A percentile compares a stretch with the other conserved stretches of the same genome.
Conservation (phyloP, 2,113 vertebrate species). For the Merops nubicus region DNA sequence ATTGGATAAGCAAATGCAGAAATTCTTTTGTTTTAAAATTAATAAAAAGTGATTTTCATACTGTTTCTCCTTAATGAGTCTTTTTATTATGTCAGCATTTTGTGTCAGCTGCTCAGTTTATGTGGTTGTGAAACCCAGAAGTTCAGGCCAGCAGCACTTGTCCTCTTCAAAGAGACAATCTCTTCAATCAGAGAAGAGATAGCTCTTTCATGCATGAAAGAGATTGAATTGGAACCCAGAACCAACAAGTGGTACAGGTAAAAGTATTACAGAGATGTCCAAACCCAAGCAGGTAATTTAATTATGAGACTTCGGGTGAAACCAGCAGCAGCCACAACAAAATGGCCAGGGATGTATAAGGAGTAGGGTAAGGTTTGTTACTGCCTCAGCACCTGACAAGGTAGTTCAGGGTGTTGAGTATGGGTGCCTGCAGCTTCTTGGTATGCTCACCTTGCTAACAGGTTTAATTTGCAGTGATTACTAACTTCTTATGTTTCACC, state of each 20-base stretch:
- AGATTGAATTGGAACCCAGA: neutral
- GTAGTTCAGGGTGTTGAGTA: neutral
- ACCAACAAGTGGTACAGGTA: neutral
- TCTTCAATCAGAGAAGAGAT: too few species aligned
- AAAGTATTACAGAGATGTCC: too few species aligned
- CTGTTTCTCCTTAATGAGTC: neutral
- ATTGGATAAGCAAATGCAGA: neutral
- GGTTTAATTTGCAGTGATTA: neutral
- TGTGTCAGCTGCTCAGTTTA: neutral
- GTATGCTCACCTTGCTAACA: neutral
- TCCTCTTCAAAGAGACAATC: neutral
- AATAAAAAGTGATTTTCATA: constrained; percentile 25
- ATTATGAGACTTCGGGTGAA: neutral
- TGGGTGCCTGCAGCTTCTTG: neutral
- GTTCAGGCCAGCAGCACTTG: neutral
- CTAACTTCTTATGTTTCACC: neutral
- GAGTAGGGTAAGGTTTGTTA: neutral
- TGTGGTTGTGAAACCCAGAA: neutral
- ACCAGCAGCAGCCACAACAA: neutral
- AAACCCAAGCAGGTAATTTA: neutral
- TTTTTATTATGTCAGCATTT: neutral
- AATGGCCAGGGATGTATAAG: neutral
- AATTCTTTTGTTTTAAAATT: neutral
- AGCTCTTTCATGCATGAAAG: neutral
- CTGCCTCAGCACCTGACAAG: neutral